phyloP scores from a whole-genome alignment of 2,797 vertebrate genomes.

The Esox masquinongy region DNA sequence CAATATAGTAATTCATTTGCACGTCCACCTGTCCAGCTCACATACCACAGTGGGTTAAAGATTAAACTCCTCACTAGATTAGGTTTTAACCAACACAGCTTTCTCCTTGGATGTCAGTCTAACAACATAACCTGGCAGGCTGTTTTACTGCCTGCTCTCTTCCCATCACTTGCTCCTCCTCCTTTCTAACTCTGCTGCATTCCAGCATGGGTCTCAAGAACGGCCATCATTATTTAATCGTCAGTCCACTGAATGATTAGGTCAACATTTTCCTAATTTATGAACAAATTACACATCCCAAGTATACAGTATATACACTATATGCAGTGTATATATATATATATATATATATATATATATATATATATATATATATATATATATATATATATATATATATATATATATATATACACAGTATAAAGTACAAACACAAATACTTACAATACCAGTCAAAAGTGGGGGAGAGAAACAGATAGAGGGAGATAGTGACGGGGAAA shows the following conservation, averaged over 20 bases:
- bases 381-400: too few relatives aligned
- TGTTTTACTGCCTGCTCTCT: not conserved
- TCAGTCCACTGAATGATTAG: conserved; percentile 32
- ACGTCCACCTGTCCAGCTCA: conserved; percentile 3
- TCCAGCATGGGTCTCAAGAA: conserved; percentile 37
- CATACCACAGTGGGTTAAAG: conserved; percentile 22
- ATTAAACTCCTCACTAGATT: conserved; percentile 25
- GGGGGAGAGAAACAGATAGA: too few relatives aligned
- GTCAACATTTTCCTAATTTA: conserved; percentile 16
- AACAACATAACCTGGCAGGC: not conserved
- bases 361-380: too few relatives aligned
- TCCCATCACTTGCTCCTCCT: not conserved
- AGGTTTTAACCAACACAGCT: conserved; percentile 9
- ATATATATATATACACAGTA: too few relatives aligned
- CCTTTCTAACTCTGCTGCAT: conserved; percentile 44
- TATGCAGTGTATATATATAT: too few relatives aligned
- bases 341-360: too few relatives aligned
- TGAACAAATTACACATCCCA: not conserved
- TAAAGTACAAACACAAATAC: too few relatives aligned
- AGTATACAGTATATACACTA: not conserved
- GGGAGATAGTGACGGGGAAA: too few relatives aligned
- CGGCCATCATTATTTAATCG: conserved; percentile 35
- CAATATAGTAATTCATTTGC: conserved; percentile 9
- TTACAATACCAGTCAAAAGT: too few relatives aligned
- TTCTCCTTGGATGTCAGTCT: conserved; percentile 7